These are phyloP conservation scores for Neotoxoptera formosana DNA, from an alignment of 1,140 invertebrate genomes.

Conservation along the genomic window DNA sequence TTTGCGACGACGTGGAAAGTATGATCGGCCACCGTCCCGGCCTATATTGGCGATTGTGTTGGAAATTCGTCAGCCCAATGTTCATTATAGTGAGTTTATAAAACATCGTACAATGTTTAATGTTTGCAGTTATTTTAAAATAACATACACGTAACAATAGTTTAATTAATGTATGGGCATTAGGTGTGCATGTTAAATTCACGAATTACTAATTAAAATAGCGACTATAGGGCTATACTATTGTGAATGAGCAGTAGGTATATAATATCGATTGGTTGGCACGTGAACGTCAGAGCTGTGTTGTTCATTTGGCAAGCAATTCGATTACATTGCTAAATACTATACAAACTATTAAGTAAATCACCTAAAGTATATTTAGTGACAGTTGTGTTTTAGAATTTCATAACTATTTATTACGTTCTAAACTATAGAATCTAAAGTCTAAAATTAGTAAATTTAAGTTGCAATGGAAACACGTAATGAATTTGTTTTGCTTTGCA, in stretches of 20 bases:
- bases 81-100: constrained; percentile 69
- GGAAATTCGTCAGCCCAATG: constrained; percentile 72
- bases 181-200: neutral
- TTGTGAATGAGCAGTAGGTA: neutral
- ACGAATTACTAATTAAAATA: neutral
- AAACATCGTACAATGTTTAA: constrained; percentile 61
- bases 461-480: neutral
- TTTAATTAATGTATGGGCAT: neutral
- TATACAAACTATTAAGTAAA: neutral
- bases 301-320: constrained; percentile 15
- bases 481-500: neutral
- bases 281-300: neutral
- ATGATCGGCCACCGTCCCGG: constrained; percentile 72
- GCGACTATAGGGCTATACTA: neutral
- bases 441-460: neutral
- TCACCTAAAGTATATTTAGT: neutral
- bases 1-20: constrained; percentile 68
- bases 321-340: neutral
- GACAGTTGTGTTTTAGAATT: neutral
- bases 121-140: neutral
- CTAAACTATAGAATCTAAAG: neutral
- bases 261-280: neutral
- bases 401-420: neutral
- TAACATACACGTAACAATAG: neutral
- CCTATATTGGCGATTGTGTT: constrained; percentile 71